Evolutionary conservation across 1,140 invertebrate species (phyloP).

Genomic region (Trinorchestia longiramus): DNA sequence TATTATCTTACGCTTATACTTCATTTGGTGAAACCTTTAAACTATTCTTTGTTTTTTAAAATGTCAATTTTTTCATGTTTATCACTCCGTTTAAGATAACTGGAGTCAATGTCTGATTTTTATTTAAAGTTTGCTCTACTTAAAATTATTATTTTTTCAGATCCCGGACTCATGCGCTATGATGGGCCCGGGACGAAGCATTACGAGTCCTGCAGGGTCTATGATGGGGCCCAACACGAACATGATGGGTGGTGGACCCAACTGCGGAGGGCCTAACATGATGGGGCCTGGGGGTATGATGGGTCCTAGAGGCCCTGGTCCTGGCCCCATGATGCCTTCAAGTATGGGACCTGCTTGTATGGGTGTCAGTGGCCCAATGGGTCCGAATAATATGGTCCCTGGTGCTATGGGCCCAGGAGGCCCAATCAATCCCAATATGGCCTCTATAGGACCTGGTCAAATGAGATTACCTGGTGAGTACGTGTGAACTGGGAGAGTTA

Average conservation of each 20-base stretch:
- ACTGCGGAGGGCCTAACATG: slow-evolving; percentile 57
- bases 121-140: background rate
- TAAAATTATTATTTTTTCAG: slow-evolving; percentile 57
- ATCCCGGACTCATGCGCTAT: slow-evolving; percentile 59
- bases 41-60: background rate
- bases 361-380: slow-evolving; percentile 54
- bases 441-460: slow-evolving; percentile 38
- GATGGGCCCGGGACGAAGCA: slow-evolving; percentile 62
- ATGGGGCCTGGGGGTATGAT: slow-evolving; percentile 66
- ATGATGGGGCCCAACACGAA: slow-evolving; percentile 64
- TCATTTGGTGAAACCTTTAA: background rate
- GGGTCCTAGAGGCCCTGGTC: slow-evolving; percentile 59
- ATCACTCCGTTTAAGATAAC: background rate
- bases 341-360: slow-evolving; percentile 47
- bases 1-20: background rate
- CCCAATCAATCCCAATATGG: slow-evolving; percentile 45
- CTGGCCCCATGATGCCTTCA: slow-evolving; percentile 67
- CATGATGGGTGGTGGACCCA: slow-evolving; percentile 61
- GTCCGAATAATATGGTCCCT: slow-evolving; percentile 44
- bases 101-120: background rate
- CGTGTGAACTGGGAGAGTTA: background rate
- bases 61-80: background rate
- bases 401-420: slow-evolving; percentile 54
- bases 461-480: slow-evolving; percentile 46
- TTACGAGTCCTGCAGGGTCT: slow-evolving; percentile 59